These are phyloP conservation scores for Trogon surrucura DNA, from an alignment of 2,113 vertebrate genomes.

Conservation along the genomic window DNA sequence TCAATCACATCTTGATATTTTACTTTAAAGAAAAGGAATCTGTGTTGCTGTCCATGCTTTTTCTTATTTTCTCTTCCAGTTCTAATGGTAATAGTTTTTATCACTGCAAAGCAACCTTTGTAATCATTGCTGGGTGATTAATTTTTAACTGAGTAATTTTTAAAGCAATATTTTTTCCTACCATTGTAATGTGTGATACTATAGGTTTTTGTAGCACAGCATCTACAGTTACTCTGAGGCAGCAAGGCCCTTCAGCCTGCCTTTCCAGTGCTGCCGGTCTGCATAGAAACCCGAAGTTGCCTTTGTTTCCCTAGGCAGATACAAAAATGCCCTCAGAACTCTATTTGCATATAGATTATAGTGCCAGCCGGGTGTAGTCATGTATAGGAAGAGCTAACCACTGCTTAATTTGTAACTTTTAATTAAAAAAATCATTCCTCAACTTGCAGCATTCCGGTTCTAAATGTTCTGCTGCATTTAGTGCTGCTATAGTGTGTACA, in stretches of 20 bases:
- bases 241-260: neutral
- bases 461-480: slow-evolving; percentile 1
- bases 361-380: neutral
- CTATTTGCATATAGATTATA: slow-evolving; percentile 66
- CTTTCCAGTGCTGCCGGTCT: neutral
- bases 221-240: neutral
- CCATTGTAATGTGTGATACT: neutral
- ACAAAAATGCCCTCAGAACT: slow-evolving; percentile 39
- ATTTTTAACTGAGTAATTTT: slow-evolving; percentile 63
- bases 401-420: slow-evolving; percentile 45
- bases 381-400: slow-evolving; percentile 19
- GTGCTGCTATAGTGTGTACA: neutral
- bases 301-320: slow-evolving; percentile 14
- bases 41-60: neutral
- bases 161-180: slow-evolving; percentile 36
- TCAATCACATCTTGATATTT: too few species aligned
- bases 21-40: neutral
- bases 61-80: slow-evolving; percentile 8
- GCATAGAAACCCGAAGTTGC: neutral
- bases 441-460: slow-evolving; percentile 2
- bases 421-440: neutral
- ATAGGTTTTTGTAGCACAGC: neutral
- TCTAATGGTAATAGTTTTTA: slow-evolving; percentile 47
- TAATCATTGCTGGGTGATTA: slow-evolving; percentile 56
- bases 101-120: slow-evolving; percentile 56